Conservation (phyloP, 2,888 invertebrate species). For the Tenthredo mesomela region DNA sequence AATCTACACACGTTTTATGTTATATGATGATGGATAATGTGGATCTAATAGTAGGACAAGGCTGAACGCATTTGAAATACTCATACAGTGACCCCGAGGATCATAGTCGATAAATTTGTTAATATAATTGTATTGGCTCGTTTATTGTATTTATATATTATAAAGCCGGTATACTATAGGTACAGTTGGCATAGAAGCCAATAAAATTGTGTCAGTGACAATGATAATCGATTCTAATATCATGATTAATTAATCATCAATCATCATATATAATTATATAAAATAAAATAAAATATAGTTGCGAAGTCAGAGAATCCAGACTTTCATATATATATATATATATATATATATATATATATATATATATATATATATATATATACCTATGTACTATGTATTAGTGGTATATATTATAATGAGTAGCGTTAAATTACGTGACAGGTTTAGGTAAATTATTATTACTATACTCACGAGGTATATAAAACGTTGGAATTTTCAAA, state of each 20-base stretch:
- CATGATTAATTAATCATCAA: background rate
- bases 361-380: too few relatives aligned
- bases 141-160: background rate
- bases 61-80: conserved; percentile 16
- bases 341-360: too few relatives aligned
- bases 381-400: too few relatives aligned
- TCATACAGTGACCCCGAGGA: background rate
- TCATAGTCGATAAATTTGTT: background rate
- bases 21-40: background rate
- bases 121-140: background rate
- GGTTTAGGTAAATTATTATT: background rate
- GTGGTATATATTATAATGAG: background rate
- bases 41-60: conserved; percentile 17
- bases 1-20: background rate
- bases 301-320: background rate
- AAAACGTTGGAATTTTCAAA: background rate
- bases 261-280: too few relatives aligned
- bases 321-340: background rate
- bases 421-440: background rate
- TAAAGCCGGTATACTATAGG: too few relatives aligned
- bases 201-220: conserved; percentile 29
- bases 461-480: background rate
- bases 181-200: background rate
- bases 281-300: background rate
- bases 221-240: background rate